Evolutionary conservation across 2,797 vertebrate species (phyloP), one percentile per base, ranked within the genome.

Genomic region (Sebastes goodei): DNA sequence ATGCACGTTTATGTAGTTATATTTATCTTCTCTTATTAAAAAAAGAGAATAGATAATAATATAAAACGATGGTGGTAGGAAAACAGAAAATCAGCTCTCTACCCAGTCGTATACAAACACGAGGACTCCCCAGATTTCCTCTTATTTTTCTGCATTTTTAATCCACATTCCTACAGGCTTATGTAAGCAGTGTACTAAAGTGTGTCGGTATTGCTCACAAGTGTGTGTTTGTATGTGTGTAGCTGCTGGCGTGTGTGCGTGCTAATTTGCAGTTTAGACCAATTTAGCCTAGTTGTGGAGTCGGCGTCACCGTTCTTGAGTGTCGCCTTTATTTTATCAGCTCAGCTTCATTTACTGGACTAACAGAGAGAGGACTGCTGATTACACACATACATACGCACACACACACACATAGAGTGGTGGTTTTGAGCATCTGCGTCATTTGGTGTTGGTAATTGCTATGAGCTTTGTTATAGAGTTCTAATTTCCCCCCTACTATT

Each of bases 381-480:
- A 86, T 90, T 86, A 85, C 38, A 82, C 74, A 70, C 74, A 78
- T n/a, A 66, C 60, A 83, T 86, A 85, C 63, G 52, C 27, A 52
- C 42, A 23, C 0, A 56, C 0, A 56, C 63, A 52, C 38, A 53
- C 42, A 21, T 33, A 38, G 11, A 71, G 67, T 9, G 65, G 74
- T 87, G 86, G 86, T 89, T 92, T 82, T 55, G 33, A 35, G 77
- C 69, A 64, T 88, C 74, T 93, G 92, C 91, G 89, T 94, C 94
- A 94, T 89, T 76, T 79, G 90, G 64, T 85, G 85, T 75, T 86
- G 81, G 79, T 91, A 93, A 95, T 91, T 93, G 87, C 90, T 75
- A 38, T 81, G 88, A 90, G 73, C 76, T 84, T 90, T 78, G 80
- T 86, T 83, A 66, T 32, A 81, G 69, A 21, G 67, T 57, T 82